Base-by-base conservation (phyloP, 2,888 invertebrate species). In the Phyllotreta cruciferae region DNA sequence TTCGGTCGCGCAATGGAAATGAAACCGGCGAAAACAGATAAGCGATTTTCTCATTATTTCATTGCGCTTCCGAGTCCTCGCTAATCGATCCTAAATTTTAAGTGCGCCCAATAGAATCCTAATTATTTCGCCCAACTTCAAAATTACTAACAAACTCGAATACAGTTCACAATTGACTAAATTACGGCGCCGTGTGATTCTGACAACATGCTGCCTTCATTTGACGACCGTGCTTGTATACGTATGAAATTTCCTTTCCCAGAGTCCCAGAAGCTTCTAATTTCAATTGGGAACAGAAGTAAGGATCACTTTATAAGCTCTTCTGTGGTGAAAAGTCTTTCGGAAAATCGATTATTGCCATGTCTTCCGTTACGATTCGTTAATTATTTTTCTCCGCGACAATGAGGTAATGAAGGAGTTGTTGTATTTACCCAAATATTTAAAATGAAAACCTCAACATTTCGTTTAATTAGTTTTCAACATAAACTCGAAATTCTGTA, bases 141-240 rank as follows among this genome's bases (percentile, higher is more conserved):
- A 49, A 49, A 49, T 49, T 36, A 35, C 49, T 9, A 49, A 49
- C 35, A 49, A 49, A 49, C 35, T 49, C 49, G n/a, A 49, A 49
- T 49, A 49, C 49, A 49, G 35, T 35, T 49, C 49, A 35, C 49
- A 49, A 49, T 49, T 49, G 49, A 49, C 49, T 49, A 49, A 49
- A 49, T 49, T 49, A 49, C 49, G 9, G 49, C 36, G 49, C 49
- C 35, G 11, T 49, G 49, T 49, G 49, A 49, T 34, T 49, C 11
- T 35, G 34, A 49, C 49, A 49, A 35, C 9, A 11, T 35, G 35
- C 49, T 49, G 49, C 35, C 49, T 49, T 49, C 36, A 49, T 49
- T 49, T 14, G 35, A 36, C 13, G 10, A 14, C 47, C 47, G 47
- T 49, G 14, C 34, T 49, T 49, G 35, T 49, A 24, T 24, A 24